Base-by-base conservation (phyloP, 1,140 invertebrate genomes). In the Tetragonula clypearis region DNA sequence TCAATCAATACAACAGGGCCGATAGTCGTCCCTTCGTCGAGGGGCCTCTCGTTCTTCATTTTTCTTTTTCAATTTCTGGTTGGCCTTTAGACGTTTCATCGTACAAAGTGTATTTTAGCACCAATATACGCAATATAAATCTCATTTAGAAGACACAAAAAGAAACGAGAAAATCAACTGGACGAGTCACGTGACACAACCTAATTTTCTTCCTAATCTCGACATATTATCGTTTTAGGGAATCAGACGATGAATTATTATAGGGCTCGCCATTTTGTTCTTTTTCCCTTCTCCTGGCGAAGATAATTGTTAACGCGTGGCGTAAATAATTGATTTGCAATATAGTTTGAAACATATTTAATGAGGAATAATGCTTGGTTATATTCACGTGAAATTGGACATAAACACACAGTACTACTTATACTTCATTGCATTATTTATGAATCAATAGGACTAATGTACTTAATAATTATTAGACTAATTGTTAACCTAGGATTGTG, bases 381-480 rank as follows among this genome's bases (percentile, higher is more conserved):
- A 94, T 94, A 95, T 95, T 94, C 92, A 93, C 92, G 93, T 94
- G 93, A 94, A 93, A 93, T 93, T 94, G 93, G 94, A 95, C 94
- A 94, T 94, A 94, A 95, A 95, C 93, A 95, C 94, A 94, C 94
- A 94, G 92, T 95, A 94, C 94, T 95, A 94, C 93, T 94, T 94
- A 94, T 95, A 95, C 89, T 94, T 94, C 93, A 95, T 94, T 94
- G 93, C 94, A 95, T 94, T 94, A 95, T 94, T 94, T 94, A 95
- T 93, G 92, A 95, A 95, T 94, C 93, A 94, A 94, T 94, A 93
- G 92, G 92, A 93, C 94, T 95, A 95, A 94, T 94, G 93, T 94
- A 94, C 93, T 94, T 94, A 94, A 94, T 94, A 93, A 94, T 95
- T 93, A 94, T 95, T 95, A 94, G 93, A 94, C 94, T 95, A 95